Conservation (phyloP, 2,888 invertebrate species). For the Vannuccia rotundouncinata region DNA sequence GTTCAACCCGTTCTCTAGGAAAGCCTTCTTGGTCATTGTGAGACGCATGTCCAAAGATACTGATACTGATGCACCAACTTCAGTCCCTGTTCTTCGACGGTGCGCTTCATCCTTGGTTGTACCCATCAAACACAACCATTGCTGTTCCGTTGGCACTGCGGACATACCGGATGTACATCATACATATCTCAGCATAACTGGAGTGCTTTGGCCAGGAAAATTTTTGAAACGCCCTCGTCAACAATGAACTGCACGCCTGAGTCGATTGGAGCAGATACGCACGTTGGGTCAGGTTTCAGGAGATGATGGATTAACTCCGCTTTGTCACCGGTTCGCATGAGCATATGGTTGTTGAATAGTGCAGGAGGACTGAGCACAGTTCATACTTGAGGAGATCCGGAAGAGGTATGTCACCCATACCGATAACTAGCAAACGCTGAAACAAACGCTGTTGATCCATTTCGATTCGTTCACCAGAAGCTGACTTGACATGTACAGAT, state of each 20-base stretch:
- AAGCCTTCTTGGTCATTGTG: background rate
- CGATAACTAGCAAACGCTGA: background rate
- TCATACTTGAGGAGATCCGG: background rate
- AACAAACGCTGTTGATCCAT: background rate
- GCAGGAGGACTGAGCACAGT: background rate
- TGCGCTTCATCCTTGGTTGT: background rate
- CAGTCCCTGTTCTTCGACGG: background rate
- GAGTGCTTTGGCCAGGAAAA: background rate
- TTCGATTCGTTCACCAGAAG: background rate
- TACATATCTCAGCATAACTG: background rate
- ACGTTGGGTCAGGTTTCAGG: background rate
- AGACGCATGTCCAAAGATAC: background rate
- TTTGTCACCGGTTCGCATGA: background rate
- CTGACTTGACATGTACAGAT: background rate
- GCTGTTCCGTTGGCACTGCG: background rate
- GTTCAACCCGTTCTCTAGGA: background rate
- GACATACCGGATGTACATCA: background rate
- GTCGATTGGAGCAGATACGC: background rate
- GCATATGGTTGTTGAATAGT: background rate
- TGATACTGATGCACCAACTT: background rate
- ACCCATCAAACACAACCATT: background rate
- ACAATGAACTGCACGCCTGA: background rate
- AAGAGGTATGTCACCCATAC: background rate
- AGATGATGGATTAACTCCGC: background rate
- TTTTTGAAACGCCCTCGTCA: background rate